Evolutionary conservation across 2,888 invertebrate species (phyloP), one percentile per base, ranked within the genome.

Genomic region (Mimas tiliae): DNA sequence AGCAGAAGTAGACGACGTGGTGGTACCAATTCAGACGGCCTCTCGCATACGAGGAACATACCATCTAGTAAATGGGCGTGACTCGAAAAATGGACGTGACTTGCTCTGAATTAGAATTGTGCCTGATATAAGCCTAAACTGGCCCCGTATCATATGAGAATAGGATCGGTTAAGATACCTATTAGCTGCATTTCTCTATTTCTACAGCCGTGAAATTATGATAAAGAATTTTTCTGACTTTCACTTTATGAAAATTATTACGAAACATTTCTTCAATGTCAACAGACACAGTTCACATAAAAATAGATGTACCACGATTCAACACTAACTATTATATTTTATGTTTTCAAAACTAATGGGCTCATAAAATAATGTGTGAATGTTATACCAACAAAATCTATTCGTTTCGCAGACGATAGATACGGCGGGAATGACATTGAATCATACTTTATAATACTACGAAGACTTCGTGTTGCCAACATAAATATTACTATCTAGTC

Each of bases 311-410:
- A 58, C 9, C 42, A 42, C 21, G 21, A 16, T 55, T 42, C 19
- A 12, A 38, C 19, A 58, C 16, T 42, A 55, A 42, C 58, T 6
- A 58, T 58, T 42, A 6, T 12, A 16, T 55, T 38, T 58, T 42
- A 58, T 58, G 58, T 58, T 58, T 19, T 19, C 42, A 58, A 42
- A 55, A 58, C 38, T 0, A 16, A 58, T 19, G 12, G 42, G 12
- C 4, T 21, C 42, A 42, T 58, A 58, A 58, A 58, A 42, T 42
- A 12, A 58, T 42, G 38, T 11, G 38, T 19, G 58, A 58, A 58
- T 58, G 58, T 58, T 38, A 19, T 42, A 42, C 38, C 42, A 11
- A 42, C 9, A 16, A 16, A 1, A 12, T 19, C 19, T 58, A 19
- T 50, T 50, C 9, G 16, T 9, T 50, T 50, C 16, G 19, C 19